These are phyloP conservation scores for Scarus forsteni DNA, from an alignment of 2,797 vertebrate species.

Conservation along the genomic window DNA sequence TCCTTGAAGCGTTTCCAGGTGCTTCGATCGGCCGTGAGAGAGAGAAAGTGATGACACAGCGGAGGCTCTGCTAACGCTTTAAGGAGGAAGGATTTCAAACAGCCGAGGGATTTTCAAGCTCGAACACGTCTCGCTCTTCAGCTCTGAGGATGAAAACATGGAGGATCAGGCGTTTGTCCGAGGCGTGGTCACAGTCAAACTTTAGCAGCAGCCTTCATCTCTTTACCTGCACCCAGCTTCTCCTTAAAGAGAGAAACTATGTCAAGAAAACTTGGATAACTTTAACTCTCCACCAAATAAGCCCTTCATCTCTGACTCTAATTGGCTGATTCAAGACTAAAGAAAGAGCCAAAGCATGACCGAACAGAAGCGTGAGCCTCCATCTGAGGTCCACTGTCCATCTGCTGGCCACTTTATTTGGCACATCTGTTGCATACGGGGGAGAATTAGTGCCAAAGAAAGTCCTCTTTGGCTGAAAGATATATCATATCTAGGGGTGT, in stretches of 20 bases:
- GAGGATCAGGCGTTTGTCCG: background rate
- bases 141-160: background rate
- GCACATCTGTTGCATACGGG: too few species aligned
- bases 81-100: slow-evolving; percentile 44
- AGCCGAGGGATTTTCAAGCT: slow-evolving; percentile 26
- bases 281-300: background rate
- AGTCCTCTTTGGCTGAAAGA: too few species aligned
- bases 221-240: background rate
- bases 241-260: background rate
- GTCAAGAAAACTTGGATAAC: background rate
- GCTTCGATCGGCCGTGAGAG: slow-evolving; percentile 59
- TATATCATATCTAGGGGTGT: too few species aligned
- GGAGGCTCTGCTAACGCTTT: slow-evolving; percentile 37
- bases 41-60: slow-evolving; percentile 72
- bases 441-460: too few species aligned
- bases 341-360: background rate
- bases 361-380: too few species aligned
- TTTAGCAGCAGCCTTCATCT: background rate
- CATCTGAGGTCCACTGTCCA: too few species aligned
- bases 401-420: too few species aligned
- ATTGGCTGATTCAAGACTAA: background rate
- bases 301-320: background rate
- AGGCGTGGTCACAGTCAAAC: background rate
- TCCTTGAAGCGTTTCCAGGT: slow-evolving; percentile 73
- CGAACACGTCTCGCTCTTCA: slow-evolving; percentile 1